Base-by-base conservation (phyloP, 2,113 vertebrate species). In the Nesogale talazaci region DNA sequence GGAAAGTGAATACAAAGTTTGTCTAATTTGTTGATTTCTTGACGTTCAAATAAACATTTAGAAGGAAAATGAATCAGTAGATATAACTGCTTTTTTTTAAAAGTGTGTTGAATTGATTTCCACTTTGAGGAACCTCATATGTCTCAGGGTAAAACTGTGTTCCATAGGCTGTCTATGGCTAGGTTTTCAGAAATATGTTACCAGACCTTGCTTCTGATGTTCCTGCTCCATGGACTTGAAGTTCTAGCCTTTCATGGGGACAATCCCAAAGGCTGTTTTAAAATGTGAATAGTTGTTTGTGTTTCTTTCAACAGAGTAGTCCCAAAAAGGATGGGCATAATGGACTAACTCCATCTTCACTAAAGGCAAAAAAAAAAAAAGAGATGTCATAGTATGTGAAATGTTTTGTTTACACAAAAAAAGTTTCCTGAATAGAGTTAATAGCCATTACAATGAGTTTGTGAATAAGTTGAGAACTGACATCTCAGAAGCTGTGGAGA, bases 11-110 rank as follows among this genome's bases (percentile, higher is more conserved):
- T 89, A 70, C 14, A 86, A 91, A 81, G 59, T 12, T 77, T 86
- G 9, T 69, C 22, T 93, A 92, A 83, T 88, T 93, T 92, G 88
- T 94, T 57, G 16, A 88, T 88, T 65, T 95, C 65, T 81, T 85
- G 81, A 31, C 36, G 83, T 11, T 14, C 61, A 96, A 90, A 75
- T 94, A 87, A 93, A 86, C 42, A 89, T 42, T 17, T 15, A 69
- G 11, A 57, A 57, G 19, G 42, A 83, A 86, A 90, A 25, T 20
- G 20, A 72, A 72, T 72, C 4, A 12, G 34, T 72, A 34, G 34
- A 72, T 36, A 36, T 22, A 36, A 72, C n/a, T 72, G 16, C 19
- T 20, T 72, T 72, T 20, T 46, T 46, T 46, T 46, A 46, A 46
- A 7, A 22, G 36, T 16, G n/a, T 36, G 2, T 72, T 4, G 20